Conservation (phyloP, 2,113 vertebrate species). For the Rhinopomastus cyanomelas region DNA sequence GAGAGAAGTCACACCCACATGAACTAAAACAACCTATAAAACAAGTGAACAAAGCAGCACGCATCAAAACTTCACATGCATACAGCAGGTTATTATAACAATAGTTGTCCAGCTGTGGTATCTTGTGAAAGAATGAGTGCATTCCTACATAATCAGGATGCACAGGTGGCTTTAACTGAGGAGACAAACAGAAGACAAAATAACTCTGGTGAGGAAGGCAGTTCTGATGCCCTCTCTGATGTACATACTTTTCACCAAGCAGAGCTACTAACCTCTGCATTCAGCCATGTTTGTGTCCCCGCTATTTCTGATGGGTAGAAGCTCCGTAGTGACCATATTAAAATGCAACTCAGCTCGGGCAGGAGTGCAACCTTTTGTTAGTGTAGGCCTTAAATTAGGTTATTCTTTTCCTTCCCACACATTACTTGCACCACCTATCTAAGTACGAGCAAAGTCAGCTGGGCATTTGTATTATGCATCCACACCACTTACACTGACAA, state of each 20-base stretch:
- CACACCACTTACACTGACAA: not conserved
- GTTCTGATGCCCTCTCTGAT: not conserved
- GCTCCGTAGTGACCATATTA: not conserved
- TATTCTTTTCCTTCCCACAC: not conserved
- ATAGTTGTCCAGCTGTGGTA: not conserved
- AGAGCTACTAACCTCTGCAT: not conserved
- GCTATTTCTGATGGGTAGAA: not conserved
- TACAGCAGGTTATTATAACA: not conserved
- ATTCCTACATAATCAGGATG: not conserved
- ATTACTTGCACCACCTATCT: not conserved
- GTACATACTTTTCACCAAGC: not conserved
- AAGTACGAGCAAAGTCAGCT: not conserved
- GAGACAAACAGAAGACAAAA: not conserved
- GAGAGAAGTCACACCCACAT: conserved; percentile 79
- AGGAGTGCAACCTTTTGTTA: not conserved
- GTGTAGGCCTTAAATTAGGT: not conserved
- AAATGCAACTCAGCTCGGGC: not conserved
- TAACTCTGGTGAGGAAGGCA: not conserved
- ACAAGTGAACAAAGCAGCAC: not conserved
- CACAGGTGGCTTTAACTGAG: not conserved
- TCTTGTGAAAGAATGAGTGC: not conserved
- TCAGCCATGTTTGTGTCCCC: not conserved
- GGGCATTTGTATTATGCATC: not conserved
- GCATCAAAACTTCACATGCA: not conserved
- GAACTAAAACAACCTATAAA: conserved; percentile 79